Conservation (phyloP, 2,888 invertebrate species). For the Synergus umbraculus region DNA sequence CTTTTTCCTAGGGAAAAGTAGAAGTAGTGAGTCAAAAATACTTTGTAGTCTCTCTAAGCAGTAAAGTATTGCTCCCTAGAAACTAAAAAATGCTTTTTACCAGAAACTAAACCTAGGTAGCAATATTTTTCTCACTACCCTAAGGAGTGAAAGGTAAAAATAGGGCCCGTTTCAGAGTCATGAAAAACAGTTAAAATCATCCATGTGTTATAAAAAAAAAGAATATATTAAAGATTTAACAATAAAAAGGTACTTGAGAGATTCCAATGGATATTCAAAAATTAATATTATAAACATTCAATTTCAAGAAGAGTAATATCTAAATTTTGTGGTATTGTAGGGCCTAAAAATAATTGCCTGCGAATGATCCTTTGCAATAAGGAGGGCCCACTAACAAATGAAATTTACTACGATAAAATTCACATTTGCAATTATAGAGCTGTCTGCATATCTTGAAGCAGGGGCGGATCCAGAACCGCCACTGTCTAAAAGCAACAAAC, state of each 20-base stretch:
- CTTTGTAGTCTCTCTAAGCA: too few relatives aligned
- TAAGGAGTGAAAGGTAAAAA: too few relatives aligned
- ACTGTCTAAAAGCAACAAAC: not conserved
- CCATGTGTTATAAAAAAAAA: constrained; percentile 16
- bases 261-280: not conserved
- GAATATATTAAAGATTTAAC: constrained; percentile 9
- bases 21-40: too few relatives aligned
- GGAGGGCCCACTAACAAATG: not conserved
- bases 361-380: not conserved
- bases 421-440: not conserved
- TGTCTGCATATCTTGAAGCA: not conserved
- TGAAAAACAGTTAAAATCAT: too few relatives aligned
- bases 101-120: too few relatives aligned
- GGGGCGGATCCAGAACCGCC: too few relatives aligned
- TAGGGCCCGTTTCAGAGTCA: too few relatives aligned
- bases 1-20: too few relatives aligned
- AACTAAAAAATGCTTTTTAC: too few relatives aligned
- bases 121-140: too few relatives aligned
- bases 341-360: not conserved
- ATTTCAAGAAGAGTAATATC: constrained; percentile 12
- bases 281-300: constrained; percentile 6
- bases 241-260: not conserved
- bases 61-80: too few relatives aligned
- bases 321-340: constrained; percentile 20
- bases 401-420: too few relatives aligned